phyloP scores from a whole-genome alignment of 2,113 vertebrate genomes.

The Engystomops pustulosus region DNA sequence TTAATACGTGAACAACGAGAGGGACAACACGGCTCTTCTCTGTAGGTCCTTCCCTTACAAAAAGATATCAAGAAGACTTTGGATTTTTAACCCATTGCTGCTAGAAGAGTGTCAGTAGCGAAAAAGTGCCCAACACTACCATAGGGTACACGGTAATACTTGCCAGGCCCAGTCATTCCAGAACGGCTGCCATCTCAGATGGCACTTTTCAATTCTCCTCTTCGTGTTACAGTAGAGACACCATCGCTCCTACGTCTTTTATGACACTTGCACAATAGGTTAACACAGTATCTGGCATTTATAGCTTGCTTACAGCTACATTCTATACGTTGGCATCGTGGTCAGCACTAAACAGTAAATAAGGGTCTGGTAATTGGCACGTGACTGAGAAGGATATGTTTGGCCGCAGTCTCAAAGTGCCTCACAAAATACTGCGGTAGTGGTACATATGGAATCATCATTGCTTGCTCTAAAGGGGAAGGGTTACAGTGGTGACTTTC shows the following conservation, averaged over 20 bases:
- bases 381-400: not conserved
- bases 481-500: not conserved
- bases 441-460: not conserved
- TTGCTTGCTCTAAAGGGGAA: not conserved
- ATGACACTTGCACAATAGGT: not conserved
- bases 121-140: constrained; percentile 16
- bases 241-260: not conserved
- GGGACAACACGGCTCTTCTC: not conserved
- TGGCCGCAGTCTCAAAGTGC: not conserved
- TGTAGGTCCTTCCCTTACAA: not conserved
- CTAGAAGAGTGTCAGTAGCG: not conserved
- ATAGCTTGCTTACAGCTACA: not conserved
- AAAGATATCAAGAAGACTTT: constrained; percentile 37
- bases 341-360: not conserved
- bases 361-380: not conserved
- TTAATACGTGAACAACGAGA: not conserved
- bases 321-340: not conserved
- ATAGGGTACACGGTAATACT: not conserved
- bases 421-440: not conserved
- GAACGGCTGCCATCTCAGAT: not conserved
- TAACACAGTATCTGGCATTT: constrained; percentile 9
- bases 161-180: not conserved
- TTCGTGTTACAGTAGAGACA: not conserved
- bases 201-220: too few species aligned
- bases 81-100: constrained; percentile 34